Conservation (phyloP, 2,888 invertebrate species). For the Agrochola lota region DNA sequence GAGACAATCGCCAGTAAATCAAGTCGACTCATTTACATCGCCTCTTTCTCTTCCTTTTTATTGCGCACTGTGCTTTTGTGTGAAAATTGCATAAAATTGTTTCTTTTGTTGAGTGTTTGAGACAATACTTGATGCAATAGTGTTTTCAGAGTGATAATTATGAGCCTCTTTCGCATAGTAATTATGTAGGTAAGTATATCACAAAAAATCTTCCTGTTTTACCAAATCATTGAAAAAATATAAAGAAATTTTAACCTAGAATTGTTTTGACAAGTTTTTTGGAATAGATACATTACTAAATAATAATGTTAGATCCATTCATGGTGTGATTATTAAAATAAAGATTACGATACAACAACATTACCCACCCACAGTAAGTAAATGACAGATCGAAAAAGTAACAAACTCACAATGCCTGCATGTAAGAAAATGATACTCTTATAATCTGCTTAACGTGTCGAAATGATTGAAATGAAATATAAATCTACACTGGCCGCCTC, state of each 20-base stretch:
- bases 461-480: not conserved
- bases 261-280: no score
- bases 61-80: slow-evolving; percentile 33
- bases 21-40: slow-evolving; percentile 62
- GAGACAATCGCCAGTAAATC: slow-evolving; percentile 67
- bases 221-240: not conserved
- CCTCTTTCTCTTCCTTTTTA: slow-evolving; percentile 40
- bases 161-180: not conserved
- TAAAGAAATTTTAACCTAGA: not conserved
- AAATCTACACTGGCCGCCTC: not conserved
- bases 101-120: slow-evolving; percentile 1
- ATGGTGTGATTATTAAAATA: not conserved
- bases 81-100: slow-evolving; percentile 22
- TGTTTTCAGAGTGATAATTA: not conserved
- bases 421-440: not conserved
- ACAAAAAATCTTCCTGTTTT: not conserved
- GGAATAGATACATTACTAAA: no score
- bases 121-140: not conserved
- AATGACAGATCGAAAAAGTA: not conserved
- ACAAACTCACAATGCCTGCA: no score
- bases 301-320: not conserved
- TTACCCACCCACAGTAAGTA: not conserved
- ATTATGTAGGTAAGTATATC: not conserved
- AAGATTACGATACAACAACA: not conserved
- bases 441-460: not conserved